Evolutionary conservation across 2,888 invertebrate genomes (phyloP).

Genomic region (Drosophila peninsularis): DNA sequence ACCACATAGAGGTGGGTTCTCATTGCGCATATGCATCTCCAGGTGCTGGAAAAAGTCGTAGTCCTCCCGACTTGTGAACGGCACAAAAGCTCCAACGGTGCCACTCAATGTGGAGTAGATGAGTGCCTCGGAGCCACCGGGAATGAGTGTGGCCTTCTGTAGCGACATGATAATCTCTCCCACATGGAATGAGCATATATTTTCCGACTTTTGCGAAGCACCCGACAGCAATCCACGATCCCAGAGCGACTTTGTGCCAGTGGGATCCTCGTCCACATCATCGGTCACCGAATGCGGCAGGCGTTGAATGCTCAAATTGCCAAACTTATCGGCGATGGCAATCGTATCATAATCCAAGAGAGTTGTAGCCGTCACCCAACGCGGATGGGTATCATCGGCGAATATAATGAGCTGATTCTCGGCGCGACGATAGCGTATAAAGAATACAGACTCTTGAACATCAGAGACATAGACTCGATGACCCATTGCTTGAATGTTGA

Average conservation of each 20-base stretch:
- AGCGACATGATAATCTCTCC: conserved; percentile 98
- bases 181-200: conserved; percentile 96
- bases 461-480: conserved; percentile 97
- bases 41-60: conserved; percentile 99
- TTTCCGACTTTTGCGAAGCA: conserved; percentile 98
- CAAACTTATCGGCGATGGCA: conserved; percentile 98
- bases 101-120: conserved; percentile 98
- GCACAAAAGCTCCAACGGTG: conserved; percentile 95
- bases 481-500: conserved; percentile 96
- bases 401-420: conserved; percentile 99
- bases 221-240: conserved; percentile 96
- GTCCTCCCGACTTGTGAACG: conserved; percentile 98
- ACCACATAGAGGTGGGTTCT: conserved; percentile 97
- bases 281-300: conserved; percentile 96
- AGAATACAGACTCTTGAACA: conserved; percentile 98
- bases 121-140: conserved; percentile 98
- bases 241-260: conserved; percentile 99
- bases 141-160: conserved; percentile 97
- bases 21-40: conserved; percentile 99
- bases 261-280: conserved; percentile 99
- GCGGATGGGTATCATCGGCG: conserved; percentile 98
- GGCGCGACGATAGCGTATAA: conserved; percentile 95
- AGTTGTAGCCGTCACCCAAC: conserved; percentile 97
- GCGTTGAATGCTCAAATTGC: conserved; percentile 95
- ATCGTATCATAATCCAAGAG: conserved; percentile 98